Base-by-base conservation (phyloP, 2,797 vertebrate genomes). In the Falco concolor region DNA sequence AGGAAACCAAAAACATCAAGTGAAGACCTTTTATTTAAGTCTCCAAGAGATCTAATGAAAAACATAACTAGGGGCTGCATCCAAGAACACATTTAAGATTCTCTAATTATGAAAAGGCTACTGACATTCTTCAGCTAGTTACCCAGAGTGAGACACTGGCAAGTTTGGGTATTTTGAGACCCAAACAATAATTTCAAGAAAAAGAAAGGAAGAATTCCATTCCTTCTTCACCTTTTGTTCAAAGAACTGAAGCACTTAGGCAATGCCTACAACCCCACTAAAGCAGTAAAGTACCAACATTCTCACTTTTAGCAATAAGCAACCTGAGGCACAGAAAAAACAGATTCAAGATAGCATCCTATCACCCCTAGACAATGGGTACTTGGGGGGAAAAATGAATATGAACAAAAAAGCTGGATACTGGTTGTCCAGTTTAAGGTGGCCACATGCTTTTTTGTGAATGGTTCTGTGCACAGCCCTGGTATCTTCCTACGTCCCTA, bases 1-100 rank as follows among this genome's bases (percentile, higher is more conserved):
- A 92, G 94, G 90, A 91, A 95, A 96, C 81, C 87, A 88, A 85
- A 97, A 90, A 49, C 91, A 91, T 88, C 45, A 75, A 84, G 78
- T 5, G 53, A 42, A 72, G 82, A 73, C 67, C 94, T 94, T 94
- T 59, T 47, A n/a, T 63, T 82, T 36, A 59, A 63, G 90, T 69
- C 85, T 93, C 89, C 14, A 14, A 13, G 79, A 63, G 84, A 84
- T 36, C 77, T 92, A 95, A 97, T 89, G 92, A 89, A 85, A 96
- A 97, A 70, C 93, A 89, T 28, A 53, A 69, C 88, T 5, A 12
- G 38, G 44, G 72, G 82, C 82, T 86, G 83, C 52, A 11, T 77
- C 82, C 75, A 27, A 50, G 78, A 64, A 72, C 22, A 9, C 4
- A 21, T 32, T 69, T n/a, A 53, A 80, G 67, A 15, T 49, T 69